Evolutionary conservation across 2,113 vertebrate genomes (phyloP), one percentile per base, ranked within the genome.

Genomic region (Sminthopsis crassicaudata): DNA sequence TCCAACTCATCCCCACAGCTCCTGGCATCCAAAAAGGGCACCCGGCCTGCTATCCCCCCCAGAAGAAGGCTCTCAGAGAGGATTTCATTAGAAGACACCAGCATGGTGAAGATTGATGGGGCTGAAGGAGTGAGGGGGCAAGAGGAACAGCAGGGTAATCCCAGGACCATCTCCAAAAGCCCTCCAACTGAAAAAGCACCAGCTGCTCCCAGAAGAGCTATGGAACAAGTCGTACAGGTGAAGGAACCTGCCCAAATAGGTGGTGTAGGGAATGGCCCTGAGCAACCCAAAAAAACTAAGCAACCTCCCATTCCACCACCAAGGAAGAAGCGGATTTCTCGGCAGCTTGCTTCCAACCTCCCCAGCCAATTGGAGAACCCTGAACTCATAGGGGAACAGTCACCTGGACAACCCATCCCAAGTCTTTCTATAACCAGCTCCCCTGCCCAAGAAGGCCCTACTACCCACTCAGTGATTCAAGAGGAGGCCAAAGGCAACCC

Each of bases 261-360:
- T 0, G 25, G 91, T 16, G 89, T 0, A 0, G 92, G 94, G 19
- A 42, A 42, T 42, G 36, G 19, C 54, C 97, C 95, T 30, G 94
- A 93, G 76, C 55, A 42, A 8, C 48, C 51, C 0, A 95, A 48
- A 48, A 97, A 95, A 46, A 52, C 2, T 57, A 96, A 30, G 8
- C 97, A 93, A 3, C 94, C 97, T 50, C 98, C 98, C 0, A 57
- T 98, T 27, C 97, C 98, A 0, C 98, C 98, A 36, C 98, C 98
- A 10, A 96, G 98, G 93, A 98, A 97, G 92, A 98, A 98, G 46
- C 90, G 97, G n/a, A 46, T 97, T 46, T 97, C 97, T 53, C 91
- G 91, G 57, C 98, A 98, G 50, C 54, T 97, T 93, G 97, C 95
- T 50, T 25, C 91, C 0, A 27, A 0, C 46, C 89, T 96, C n/a